These are phyloP conservation scores for Phlogophora meticulosa DNA, from an alignment of 2,888 invertebrate genomes.

Conservation along the genomic window DNA sequence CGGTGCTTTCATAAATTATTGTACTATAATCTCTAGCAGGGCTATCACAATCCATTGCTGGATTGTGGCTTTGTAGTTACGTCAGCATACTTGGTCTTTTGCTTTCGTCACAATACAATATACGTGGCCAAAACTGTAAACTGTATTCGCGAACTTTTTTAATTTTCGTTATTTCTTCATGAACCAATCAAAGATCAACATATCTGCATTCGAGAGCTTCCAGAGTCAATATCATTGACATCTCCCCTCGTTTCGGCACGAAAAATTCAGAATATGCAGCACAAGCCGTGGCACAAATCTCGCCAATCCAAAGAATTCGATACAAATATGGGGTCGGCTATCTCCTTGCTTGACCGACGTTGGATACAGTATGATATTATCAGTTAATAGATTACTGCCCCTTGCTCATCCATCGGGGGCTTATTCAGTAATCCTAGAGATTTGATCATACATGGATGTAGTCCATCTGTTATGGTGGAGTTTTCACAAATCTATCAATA, in stretches of 20 bases:
- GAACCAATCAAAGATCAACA: too few species aligned
- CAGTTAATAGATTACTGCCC: conserved; percentile 19
- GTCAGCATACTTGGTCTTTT: neutral
- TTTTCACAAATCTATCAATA: neutral
- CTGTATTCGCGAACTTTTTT: too few species aligned
- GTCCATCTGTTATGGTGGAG: conserved; percentile 5
- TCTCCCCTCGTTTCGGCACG: neutral
- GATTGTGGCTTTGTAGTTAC: neutral
- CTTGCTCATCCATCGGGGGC: conserved; percentile 27
- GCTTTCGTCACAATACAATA: too few species aligned
- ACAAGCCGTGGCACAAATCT: neutral
- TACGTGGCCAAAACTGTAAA: too few species aligned
- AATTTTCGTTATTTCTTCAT: too few species aligned
- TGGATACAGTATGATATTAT: conserved; percentile 29
- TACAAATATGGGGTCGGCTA: neutral
- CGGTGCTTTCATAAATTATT: conserved; percentile 8
- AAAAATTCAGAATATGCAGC: neutral
- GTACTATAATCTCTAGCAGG: conserved; percentile 7
- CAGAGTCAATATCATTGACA: neutral
- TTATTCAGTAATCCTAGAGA: conserved; percentile 19
- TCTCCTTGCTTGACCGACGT: conserved; percentile 1
- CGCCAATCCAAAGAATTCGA: neutral
- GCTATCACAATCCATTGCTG: neutral
- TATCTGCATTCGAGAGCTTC: too few species aligned
- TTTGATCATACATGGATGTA: conserved; percentile 11